Percentiles rank a stretch among this genome's conserved stretches.
phyloP scores from a whole-genome alignment of 1,140 invertebrate species.

The Hestina assimilis region DNA sequence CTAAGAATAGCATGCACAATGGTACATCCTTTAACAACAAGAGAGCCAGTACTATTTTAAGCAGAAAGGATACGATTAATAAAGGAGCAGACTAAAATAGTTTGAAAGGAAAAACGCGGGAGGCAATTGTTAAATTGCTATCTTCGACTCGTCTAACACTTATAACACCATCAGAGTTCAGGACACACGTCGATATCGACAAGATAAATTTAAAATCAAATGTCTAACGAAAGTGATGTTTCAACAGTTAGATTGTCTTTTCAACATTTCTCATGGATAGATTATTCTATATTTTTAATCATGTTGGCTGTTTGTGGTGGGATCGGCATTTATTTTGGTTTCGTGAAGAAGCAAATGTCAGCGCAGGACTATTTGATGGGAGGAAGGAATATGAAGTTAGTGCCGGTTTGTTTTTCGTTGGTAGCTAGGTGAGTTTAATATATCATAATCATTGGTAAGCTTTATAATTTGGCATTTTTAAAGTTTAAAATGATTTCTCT shows the following conservation, averaged over 20 bases:
- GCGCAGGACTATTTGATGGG: constrained; percentile 90
- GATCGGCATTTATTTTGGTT: constrained; percentile 90
- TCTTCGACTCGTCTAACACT: constrained; percentile 17
- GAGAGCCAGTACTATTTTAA: constrained; percentile 37
- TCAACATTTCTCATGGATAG: constrained; percentile 82
- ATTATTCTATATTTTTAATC: constrained; percentile 85
- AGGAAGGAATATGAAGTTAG: constrained; percentile 88
- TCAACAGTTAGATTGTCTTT: constrained; percentile 80
- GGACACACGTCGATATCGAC: not conserved
- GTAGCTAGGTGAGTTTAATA: constrained; percentile 83
- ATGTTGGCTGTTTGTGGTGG: constrained; percentile 86
- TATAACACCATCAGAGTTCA: constrained; percentile 6
- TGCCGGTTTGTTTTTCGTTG: constrained; percentile 89
- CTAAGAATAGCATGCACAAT: no score
- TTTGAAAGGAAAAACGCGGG: constrained; percentile 48
- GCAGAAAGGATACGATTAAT: constrained; percentile 46
- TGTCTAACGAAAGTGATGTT: constrained; percentile 63
- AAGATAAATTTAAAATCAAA: constrained; percentile 4
- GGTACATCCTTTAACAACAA: not conserved
- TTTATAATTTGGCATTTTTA: not conserved
- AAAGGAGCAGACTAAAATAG: constrained; percentile 51
- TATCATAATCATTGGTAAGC: not conserved
- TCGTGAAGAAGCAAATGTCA: constrained; percentile 82
- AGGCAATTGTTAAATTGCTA: constrained; percentile 57
- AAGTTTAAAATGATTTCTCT: not conserved